Conservation (phyloP, 2,888 invertebrate species). For the Chymomyza caudatula region DNA sequence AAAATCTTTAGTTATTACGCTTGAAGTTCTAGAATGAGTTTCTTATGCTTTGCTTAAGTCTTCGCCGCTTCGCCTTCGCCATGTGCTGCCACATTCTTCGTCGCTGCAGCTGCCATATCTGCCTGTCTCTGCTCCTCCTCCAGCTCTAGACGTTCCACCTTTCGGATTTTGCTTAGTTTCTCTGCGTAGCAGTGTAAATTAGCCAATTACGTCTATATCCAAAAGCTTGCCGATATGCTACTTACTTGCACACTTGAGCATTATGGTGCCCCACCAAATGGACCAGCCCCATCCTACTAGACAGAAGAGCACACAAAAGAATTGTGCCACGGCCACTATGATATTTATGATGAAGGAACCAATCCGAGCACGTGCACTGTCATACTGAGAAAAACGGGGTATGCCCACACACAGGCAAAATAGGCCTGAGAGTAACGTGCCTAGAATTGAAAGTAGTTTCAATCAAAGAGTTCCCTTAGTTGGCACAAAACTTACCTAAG, state of each 20-base stretch:
- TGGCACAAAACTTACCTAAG: conserved; percentile 80
- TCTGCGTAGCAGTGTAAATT: conserved; percentile 76
- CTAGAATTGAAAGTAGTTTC: conserved; percentile 78
- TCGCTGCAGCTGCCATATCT: conserved; percentile 79
- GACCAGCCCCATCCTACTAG: conserved; percentile 99
- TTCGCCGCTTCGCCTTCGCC: conserved; percentile 54
- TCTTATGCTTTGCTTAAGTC: conserved; percentile 27
- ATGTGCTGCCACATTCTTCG: conserved; percentile 61
- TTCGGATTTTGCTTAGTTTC: conserved; percentile 83
- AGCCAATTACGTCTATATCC: neutral
- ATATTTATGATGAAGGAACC: conserved; percentile 91
- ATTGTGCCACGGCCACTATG: conserved; percentile 91
- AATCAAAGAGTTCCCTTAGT: neutral
- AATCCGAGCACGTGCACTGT: conserved; percentile 86
- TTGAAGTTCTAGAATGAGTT: neutral
- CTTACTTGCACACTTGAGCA: conserved; percentile 93
- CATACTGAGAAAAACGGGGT: conserved; percentile 90
- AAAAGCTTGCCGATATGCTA: neutral
- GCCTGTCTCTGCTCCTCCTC: conserved; percentile 77
- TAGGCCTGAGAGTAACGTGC: conserved; percentile 92
- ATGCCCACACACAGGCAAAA: conserved; percentile 93
- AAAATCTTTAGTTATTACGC: neutral
- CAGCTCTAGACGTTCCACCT: conserved; percentile 79
- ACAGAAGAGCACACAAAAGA: conserved; percentile 95
- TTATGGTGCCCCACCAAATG: conserved; percentile 97